These are phyloP conservation scores for Lagria hirta DNA, from an alignment of 2,888 invertebrate species.

Conservation along the genomic window DNA sequence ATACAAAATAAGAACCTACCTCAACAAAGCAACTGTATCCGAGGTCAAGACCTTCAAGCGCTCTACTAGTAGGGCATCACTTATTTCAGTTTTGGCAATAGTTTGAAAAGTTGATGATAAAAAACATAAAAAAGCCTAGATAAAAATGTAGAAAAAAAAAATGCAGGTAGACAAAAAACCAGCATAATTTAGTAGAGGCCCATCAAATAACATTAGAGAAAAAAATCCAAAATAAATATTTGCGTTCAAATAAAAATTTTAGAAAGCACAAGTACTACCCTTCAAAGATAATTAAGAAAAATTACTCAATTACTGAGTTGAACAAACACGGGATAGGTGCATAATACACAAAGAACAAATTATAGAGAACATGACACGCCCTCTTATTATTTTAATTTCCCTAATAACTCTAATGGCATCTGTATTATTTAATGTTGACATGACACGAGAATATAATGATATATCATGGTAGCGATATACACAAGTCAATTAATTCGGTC, in stretches of 20 bases:
- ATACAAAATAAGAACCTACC: no score
- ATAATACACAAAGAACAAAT: constrained; percentile 20
- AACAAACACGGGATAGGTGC: constrained; percentile 21
- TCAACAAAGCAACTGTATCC: no score
- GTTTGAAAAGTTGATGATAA: no score
- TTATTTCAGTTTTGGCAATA: no score
- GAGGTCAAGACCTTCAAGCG: no score
- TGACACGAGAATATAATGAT: constrained; percentile 22
- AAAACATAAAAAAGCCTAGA: no score
- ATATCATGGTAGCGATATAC: constrained; percentile 11
- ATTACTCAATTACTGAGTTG: constrained; percentile 36
- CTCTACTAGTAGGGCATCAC: no score
- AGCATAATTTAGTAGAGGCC: not conserved
- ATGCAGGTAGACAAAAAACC: no score
- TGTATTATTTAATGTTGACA: constrained; percentile 26
- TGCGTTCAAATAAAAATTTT: no score
- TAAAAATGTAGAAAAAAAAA: no score
- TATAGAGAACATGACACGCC: constrained; percentile 34
- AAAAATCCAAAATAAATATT: no score
- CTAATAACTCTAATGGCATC: constrained; percentile 34
- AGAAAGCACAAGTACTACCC: no score
- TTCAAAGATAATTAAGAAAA: constrained; percentile 18
- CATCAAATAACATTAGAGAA: not conserved
- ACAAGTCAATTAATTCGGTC: constrained; percentile 18
- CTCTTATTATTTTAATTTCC: constrained; percentile 41